These are phyloP conservation scores for Epinephelus coioides DNA, from an alignment of 2,797 vertebrate species.

Conservation along the genomic window DNA sequence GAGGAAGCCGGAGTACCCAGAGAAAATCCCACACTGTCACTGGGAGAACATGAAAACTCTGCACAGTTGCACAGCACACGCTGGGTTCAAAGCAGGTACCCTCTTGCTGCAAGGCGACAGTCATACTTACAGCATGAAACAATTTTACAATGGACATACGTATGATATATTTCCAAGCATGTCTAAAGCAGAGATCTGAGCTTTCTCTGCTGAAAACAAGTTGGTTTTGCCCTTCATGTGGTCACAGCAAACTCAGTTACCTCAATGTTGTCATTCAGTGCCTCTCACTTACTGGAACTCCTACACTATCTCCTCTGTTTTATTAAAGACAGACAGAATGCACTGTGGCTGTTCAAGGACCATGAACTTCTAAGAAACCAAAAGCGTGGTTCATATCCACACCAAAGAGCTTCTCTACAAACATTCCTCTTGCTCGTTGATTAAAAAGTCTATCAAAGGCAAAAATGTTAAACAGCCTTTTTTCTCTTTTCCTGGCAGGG, in stretches of 20 bases:
- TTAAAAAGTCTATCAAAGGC: constrained; percentile 31
- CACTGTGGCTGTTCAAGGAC: background rate
- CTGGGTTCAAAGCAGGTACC: too few species aligned
- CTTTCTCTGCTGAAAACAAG: background rate
- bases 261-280: constrained; percentile 1
- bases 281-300: constrained; percentile 6
- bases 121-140: background rate
- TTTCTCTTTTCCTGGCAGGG: constrained; percentile 9
- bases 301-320: background rate
- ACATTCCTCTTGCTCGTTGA: constrained; percentile 8
- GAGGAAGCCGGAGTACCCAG: too few species aligned
- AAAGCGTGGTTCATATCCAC: constrained; percentile 4
- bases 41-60: too few species aligned
- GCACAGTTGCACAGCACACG: too few species aligned
- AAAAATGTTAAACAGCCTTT: constrained; percentile 15
- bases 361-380: constrained; percentile 9
- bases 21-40: too few species aligned
- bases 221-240: background rate
- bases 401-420: constrained; percentile 7
- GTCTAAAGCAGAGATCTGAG: background rate
- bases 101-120: too few species aligned
- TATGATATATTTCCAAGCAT: background rate
- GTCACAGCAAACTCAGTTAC: background rate
- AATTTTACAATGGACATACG: background rate
- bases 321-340: background rate